Base-by-base conservation (phyloP, 2,888 invertebrate genomes). In the Ophion ellenae region DNA sequence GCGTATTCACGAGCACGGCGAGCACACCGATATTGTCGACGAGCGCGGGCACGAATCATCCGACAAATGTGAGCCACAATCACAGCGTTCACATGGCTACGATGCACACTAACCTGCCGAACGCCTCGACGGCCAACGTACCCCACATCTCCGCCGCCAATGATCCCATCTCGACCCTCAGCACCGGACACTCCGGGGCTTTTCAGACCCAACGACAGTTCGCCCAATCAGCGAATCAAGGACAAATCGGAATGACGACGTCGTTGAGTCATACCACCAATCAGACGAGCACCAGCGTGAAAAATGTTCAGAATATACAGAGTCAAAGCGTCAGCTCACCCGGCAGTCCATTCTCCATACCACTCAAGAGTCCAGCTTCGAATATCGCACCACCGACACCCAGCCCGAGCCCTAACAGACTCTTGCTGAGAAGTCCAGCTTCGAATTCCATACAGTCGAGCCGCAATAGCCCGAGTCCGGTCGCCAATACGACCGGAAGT, bases 371-470 rank as follows among this genome's bases (percentile, higher is more conserved):
- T 86, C 94, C 94, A 67, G 94, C 93, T 24, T 94, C 94, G 14
- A 94, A 93, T 84, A 93, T 94, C 76, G 93, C 94, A 53, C 94
- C 94, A 63, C 94, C 94, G 40, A 94, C 94, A 4, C 94, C 94
- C 24, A 94, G 94, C 81, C 94, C 94, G 75, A 94, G 94, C 87
- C 94, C 94, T 24, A 94, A 94, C 81, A 89, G 94, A 85, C 88
- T 94, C 57, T 85, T 94, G 80, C 89, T 94, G 32, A 88, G 94
- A 83, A 94, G 94, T 89, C 94, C 94, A 67, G 94, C 94, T 36
- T 92, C 94, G 4, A 94, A 94, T 88, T 93, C 94, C 47, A 93
- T 94, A 88, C 94, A 93, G 77, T 92, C 94, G 5, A 92, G 91
- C 73, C 89, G 94, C 77, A 94, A 94, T 59, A 94, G 94, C 84